Evolutionary conservation across 2,888 invertebrate genomes (phyloP), one percentile per base, ranked within the genome.

Genomic region (Pseudococcus longispinus): DNA sequence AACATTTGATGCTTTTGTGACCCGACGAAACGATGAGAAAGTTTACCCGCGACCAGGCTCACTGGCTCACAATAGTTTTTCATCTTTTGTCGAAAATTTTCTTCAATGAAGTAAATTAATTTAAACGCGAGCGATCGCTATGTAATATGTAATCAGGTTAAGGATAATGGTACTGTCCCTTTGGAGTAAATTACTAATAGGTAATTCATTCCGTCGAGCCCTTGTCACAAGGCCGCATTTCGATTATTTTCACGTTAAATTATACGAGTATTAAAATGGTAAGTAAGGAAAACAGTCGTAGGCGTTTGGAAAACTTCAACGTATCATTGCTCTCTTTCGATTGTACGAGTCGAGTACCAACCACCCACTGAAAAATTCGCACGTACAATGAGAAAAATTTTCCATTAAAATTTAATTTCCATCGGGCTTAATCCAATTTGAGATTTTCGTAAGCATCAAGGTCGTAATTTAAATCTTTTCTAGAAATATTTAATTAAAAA

Each of bases 131-230:
- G 74, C 29, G 18, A 37, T 74, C 37, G n/a, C 74, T 37, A 37
- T 18, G 74, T 74, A 74, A 74, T n/a, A n/a, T 51, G 51, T 37
- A 74, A 74, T 74, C 74, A 74, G 74, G 74, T 74, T 74, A 74
- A 74, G 37, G 74, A 74, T 74, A 74, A 74, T 74, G 37, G 74
- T 15, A 74, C 18, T 74, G 20, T 74, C 74, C 74, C 74, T 74
- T 74, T 37, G 37, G 26, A 74, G 51, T 51, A 74, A 74, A 74
- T 37, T 18, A 74, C 74, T 74, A 65, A 26, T 65, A 65, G 26
- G 65, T 65, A 65, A 65, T 65, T 65, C 65, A 26, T 65, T 65
- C 26, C 9, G 23, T 65, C 65, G 65, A 65, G 65, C 74, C 51
- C 51, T 74, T n/a, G n/a, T 32, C 32, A 37, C 74, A 74, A 74